A percentile compares a stretch with the other conserved stretches of the same genome.
These are phyloP conservation scores for Sarotherodon lohbergeri DNA, from an alignment of 2,113 vertebrate genomes.

Conservation along the genomic window DNA sequence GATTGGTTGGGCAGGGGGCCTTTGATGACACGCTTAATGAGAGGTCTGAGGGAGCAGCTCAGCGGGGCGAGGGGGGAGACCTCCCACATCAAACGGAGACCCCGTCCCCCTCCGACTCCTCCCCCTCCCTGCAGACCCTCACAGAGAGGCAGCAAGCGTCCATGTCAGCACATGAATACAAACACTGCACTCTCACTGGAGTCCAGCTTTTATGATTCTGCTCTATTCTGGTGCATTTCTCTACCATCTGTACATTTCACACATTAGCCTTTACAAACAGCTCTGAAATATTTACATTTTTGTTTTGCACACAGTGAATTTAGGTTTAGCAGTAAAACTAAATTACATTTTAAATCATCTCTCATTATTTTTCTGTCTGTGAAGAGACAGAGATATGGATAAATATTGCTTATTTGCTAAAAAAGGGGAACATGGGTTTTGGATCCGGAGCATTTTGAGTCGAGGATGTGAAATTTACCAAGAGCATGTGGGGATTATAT, in stretches of 20 bases:
- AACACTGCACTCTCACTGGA: neutral
- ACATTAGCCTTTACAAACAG: neutral
- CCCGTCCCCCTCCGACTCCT: neutral
- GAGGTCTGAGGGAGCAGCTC: conserved; percentile 84
- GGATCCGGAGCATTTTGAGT: neutral
- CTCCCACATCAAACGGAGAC: conserved; percentile 95
- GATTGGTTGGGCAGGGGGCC: conserved; percentile 83
- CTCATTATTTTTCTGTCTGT: neutral
- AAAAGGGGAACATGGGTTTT: neutral
- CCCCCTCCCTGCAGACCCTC: neutral
- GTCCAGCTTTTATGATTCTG: neutral
- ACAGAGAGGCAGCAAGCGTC: neutral
- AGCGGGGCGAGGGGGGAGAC: conserved; percentile 83
- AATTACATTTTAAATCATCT: neutral
- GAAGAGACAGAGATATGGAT: neutral
- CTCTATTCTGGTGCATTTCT: neutral
- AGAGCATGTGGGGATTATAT: neutral
- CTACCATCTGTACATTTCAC: neutral
- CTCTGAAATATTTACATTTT: neutral
- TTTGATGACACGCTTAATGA: conserved; percentile 99
- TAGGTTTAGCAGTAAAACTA: neutral
- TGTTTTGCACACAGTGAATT: neutral
- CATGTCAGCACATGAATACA: neutral
- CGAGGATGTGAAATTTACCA: neutral
- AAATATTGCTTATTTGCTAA: neutral